These are phyloP conservation scores for Neopipo cinnamomea DNA, from an alignment of 2,113 vertebrate species.

Conservation along the genomic window DNA sequence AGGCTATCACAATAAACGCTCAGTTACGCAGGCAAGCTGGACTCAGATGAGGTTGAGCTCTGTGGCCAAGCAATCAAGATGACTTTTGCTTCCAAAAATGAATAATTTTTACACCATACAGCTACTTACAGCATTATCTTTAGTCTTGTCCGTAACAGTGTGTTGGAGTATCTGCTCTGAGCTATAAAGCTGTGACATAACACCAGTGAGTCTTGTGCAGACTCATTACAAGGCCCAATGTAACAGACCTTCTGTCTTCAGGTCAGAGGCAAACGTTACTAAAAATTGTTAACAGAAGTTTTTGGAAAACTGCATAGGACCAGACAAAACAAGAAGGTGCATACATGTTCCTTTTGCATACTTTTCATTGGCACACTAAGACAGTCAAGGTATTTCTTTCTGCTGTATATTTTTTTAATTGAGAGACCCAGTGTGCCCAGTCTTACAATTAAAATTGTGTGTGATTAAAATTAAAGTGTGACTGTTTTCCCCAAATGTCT, in stretches of 20 bases:
- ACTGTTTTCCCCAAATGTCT: not conserved
- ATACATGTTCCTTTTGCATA: not conserved
- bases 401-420: not conserved
- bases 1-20: not conserved
- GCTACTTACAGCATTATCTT: not conserved
- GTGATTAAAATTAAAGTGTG: not conserved
- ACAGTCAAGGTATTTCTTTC: not conserved
- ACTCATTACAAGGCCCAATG: not conserved
- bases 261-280: not conserved
- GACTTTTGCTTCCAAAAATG: not conserved
- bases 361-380: not conserved
- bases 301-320: not conserved
- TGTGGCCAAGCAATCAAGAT: not conserved
- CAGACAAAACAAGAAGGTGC: not conserved
- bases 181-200: not conserved
- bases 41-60: not conserved
- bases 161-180: not conserved
- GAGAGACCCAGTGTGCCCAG: not conserved
- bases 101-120: not conserved
- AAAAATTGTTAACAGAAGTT: not conserved
- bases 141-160: not conserved
- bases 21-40: not conserved
- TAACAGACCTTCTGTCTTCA: not conserved
- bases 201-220: not conserved
- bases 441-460: not conserved